Evolutionary conservation across 2,113 vertebrate genomes (phyloP).

Genomic region (Hirundichthys speculiger): DNA sequence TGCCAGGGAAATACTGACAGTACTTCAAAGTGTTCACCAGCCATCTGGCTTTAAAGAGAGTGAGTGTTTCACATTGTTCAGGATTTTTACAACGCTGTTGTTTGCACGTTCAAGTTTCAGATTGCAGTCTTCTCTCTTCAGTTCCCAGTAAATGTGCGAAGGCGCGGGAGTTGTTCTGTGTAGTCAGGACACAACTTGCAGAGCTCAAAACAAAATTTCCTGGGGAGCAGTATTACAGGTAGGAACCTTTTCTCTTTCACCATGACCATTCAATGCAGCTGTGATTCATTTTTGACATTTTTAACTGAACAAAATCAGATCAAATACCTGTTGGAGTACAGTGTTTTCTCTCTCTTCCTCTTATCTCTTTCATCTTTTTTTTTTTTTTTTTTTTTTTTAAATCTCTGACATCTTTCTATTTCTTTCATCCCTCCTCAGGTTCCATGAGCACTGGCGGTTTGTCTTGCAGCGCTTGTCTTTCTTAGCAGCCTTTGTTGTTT

Average conservation of each 20-base stretch:
- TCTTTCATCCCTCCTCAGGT: conserved; percentile 73
- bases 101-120: too few species aligned
- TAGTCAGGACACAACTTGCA: conserved; percentile 87
- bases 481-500: conserved; percentile 92
- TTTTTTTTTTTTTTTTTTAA: too few species aligned
- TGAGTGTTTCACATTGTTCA: conserved; percentile 69
- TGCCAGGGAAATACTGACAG: conserved; percentile 94
- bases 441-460: conserved; percentile 98
- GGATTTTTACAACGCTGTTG: neutral
- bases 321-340: neutral
- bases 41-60: conserved; percentile 93
- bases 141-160: conserved; percentile 93
- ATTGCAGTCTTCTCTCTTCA: conserved; percentile 50
- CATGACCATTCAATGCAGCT: neutral
- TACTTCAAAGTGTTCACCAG: conserved; percentile 96
- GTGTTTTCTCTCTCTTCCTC: neutral
- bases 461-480: conserved; percentile 94
- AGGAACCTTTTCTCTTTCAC: neutral
- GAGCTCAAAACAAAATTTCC: conserved; percentile 97
- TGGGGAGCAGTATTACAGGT: conserved; percentile 96
- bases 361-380: neutral
- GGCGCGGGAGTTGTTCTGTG: conserved; percentile 91
- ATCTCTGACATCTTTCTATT: neutral
- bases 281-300: neutral
- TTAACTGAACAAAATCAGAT: too few species aligned